phyloP scores from a whole-genome alignment of 2,113 vertebrate species.

The Ammodytes dubius region DNA sequence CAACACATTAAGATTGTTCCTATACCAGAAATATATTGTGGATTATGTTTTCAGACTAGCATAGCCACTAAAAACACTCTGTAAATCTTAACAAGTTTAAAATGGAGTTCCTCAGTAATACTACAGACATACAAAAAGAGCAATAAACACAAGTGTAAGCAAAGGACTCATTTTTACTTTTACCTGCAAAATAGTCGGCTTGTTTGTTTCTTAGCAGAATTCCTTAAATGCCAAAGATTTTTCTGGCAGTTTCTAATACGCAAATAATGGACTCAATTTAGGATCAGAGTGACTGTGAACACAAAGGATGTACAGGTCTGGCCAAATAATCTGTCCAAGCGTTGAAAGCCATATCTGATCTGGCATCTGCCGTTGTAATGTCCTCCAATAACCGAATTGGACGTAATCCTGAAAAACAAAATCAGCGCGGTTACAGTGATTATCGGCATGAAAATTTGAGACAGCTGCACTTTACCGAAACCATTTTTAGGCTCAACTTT shows the following conservation, averaged over 20 bases:
- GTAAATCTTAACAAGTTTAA: conserved; percentile 14
- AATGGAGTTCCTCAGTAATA: background rate
- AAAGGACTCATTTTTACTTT: background rate
- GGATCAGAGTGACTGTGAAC: conserved; percentile 10
- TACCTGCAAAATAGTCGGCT: background rate
- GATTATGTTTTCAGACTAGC: conserved; percentile 30
- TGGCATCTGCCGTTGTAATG: conserved; percentile 22
- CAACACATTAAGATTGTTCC: background rate
- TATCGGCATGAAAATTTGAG: conserved; percentile 11
- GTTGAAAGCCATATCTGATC: conserved; percentile 59
- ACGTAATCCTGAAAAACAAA: conserved; percentile 19
- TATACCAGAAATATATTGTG: conserved; percentile 1
- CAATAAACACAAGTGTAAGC: background rate
- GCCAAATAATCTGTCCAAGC: conserved; percentile 52
- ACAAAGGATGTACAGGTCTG: conserved; percentile 20
- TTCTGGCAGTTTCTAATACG: conserved; percentile 23
- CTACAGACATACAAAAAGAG: conserved; percentile 32
- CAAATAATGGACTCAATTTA: conserved; percentile 5
- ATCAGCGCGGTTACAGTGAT: background rate
- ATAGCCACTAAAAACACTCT: conserved; percentile 21
- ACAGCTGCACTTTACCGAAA: background rate
- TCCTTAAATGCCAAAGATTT: conserved; percentile 8
- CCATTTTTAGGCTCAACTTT: conserved; percentile 1
- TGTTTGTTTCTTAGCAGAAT: conserved; percentile 8
- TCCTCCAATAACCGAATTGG: conserved; percentile 23